phyloP scores from a whole-genome alignment of 2,888 invertebrate genomes.

The Chrysotoxum bicinctum region DNA sequence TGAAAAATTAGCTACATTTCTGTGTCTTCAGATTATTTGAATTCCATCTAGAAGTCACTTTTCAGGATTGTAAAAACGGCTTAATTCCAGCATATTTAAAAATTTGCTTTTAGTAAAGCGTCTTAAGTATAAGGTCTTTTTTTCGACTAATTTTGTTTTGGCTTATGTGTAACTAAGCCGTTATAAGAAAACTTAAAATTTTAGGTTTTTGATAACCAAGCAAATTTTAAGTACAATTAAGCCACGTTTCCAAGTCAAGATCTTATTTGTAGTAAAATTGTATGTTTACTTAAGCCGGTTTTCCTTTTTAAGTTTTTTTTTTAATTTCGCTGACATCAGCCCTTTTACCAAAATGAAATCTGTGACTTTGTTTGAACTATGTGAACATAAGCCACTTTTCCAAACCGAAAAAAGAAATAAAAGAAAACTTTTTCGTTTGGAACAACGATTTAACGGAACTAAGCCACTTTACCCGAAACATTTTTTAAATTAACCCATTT shows the following conservation, averaged over 20 bases:
- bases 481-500: neutral
- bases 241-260: slow-evolving; percentile 16
- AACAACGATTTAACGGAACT: slow-evolving; percentile 5
- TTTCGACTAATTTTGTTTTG: slow-evolving; percentile 1
- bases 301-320: neutral
- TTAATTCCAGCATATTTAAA: no score
- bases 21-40: no score
- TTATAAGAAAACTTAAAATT: neutral
- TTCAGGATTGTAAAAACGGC: no score
- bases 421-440: neutral
- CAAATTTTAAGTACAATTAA: slow-evolving; percentile 5
- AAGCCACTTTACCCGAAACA: neutral
- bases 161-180: slow-evolving; percentile 18
- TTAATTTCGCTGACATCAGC: neutral
- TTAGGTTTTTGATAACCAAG: neutral
- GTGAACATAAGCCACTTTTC: no score
- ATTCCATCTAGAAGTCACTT: no score
- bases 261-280: neutral
- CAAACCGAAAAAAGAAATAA: neutral
- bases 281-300: slow-evolving; percentile 11
- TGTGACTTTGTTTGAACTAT: no score
- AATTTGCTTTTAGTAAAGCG: no score
- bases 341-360: no score
- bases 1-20: no score
- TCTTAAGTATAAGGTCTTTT: no score